Conservation (phyloP, 2,797 vertebrate genomes). For the Chelidonichthys spinosus region DNA sequence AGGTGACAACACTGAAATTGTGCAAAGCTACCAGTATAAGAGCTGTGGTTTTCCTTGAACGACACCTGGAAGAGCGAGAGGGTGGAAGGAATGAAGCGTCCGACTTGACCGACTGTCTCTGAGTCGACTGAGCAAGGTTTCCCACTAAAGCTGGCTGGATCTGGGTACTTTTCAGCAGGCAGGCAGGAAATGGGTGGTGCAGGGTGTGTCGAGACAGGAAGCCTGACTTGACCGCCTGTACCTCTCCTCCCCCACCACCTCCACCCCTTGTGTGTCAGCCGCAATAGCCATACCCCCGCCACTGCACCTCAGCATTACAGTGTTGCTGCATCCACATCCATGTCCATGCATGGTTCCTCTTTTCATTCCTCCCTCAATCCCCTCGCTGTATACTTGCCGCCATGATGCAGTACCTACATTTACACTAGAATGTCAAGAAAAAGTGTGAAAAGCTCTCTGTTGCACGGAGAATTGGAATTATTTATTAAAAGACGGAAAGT, state of each 20-base stretch:
- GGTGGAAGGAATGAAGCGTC: conserved; percentile 35
- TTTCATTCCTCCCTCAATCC: conserved; percentile 42
- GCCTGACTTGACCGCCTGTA: conserved; percentile 59
- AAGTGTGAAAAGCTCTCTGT: conserved; percentile 15
- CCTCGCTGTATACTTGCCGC: conserved; percentile 1
- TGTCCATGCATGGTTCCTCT: conserved; percentile 42
- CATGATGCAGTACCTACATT: conserved; percentile 1
- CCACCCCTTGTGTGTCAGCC: conserved; percentile 34
- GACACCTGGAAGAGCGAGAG: conserved; percentile 58
- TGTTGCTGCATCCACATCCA: conserved; percentile 28
- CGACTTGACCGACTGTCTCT: conserved; percentile 38
- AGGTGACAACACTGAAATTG: too few relatives aligned
- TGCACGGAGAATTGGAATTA: neutral
- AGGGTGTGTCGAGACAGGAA: conserved; percentile 83
- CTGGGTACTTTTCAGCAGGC: conserved; percentile 67
- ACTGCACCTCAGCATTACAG: conserved; percentile 30
- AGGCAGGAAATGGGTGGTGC: conserved; percentile 80
- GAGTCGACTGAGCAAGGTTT: conserved; percentile 54
- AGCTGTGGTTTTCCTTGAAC: conserved; percentile 29
- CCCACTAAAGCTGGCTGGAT: conserved; percentile 34
- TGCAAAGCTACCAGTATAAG: neutral
- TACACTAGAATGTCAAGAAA: neutral
- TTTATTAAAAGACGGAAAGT: conserved; percentile 20
- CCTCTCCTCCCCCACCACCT: conserved; percentile 20
- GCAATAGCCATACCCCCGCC: conserved; percentile 28